Percentiles rank a stretch among this genome's conserved stretches.
Conservation (phyloP, 1,140 invertebrate genomes). For the Drosophila sucinea region DNA sequence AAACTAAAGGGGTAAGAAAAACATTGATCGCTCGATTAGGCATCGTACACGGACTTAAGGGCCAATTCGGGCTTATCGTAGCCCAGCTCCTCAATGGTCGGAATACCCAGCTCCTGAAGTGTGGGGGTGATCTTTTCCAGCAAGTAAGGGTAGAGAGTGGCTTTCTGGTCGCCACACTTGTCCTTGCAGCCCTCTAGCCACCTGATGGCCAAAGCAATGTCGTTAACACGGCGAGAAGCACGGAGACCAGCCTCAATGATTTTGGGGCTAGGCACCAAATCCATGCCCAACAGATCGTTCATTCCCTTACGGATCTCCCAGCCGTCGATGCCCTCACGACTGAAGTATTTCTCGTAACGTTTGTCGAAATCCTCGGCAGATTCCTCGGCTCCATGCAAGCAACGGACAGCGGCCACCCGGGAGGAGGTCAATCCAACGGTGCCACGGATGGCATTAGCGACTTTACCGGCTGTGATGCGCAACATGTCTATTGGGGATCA, state of each 20-base stretch:
- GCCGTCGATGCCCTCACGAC: slow-evolving; percentile 94
- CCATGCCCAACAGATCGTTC: slow-evolving; percentile 93
- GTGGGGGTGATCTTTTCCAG: slow-evolving; percentile 97
- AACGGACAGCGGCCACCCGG: slow-evolving; percentile 70
- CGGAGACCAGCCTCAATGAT: slow-evolving; percentile 95
- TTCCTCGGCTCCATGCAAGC: slow-evolving; percentile 81
- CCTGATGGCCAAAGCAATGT: slow-evolving; percentile 95
- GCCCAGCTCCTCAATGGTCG: slow-evolving; percentile 97
- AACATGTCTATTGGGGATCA: slow-evolving; percentile 82
- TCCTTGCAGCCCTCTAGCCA: slow-evolving; percentile 96
- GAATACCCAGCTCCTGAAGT: slow-evolving; percentile 95
- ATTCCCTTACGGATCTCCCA: slow-evolving; percentile 97
- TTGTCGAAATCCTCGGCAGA: slow-evolving; percentile 89
- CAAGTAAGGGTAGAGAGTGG: slow-evolving; percentile 95
- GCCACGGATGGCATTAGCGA: slow-evolving; percentile 77
- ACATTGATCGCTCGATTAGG: slow-evolving; percentile 67
- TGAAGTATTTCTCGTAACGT: slow-evolving; percentile 94
- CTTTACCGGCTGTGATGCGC: slow-evolving; percentile 83
- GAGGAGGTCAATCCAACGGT: slow-evolving; percentile 59
- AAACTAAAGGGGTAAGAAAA: slow-evolving; percentile 53
- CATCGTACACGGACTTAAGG: slow-evolving; percentile 89
- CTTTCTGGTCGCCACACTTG: slow-evolving; percentile 92
- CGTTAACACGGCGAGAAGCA: slow-evolving; percentile 96
- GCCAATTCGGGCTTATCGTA: slow-evolving; percentile 98
- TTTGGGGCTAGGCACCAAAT: slow-evolving; percentile 97